Base-by-base conservation (phyloP, 2,113 vertebrate genomes). In the Pseudolaguvia tuberculata region DNA sequence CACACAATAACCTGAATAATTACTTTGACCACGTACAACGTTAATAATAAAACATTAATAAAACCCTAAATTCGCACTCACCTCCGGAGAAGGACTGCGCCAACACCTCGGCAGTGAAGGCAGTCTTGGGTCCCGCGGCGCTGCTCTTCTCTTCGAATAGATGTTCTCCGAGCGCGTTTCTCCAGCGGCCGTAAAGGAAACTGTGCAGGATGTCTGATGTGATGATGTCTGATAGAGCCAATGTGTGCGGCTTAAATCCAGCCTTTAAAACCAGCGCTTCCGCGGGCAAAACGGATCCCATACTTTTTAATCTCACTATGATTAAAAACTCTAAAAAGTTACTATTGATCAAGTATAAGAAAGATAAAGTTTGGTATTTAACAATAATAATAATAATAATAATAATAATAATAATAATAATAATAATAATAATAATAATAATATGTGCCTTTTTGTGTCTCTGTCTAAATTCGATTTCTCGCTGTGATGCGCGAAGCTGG, bases 141-240 rank as follows among this genome's bases (percentile, higher is more conserved):
- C 81, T 89, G 75, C 81, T 89, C 88, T 92, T 93, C 85, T 96
- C 95, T 83, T 98, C 94, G 76, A 95, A 91, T 81, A 93, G 92
- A 85, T 95, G 94, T 80, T 98, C 96, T 0, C 94, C 94, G 75
- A 98, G 89, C 70, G 95, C 96, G 89, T 95, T 97, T 81, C 96
- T 91, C 96, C 96, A 98, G 78, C 96, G 92, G 75, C 96, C 96
- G 87, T 98, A 98, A 77, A 98, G 90, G 84, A 98, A 98, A 85
- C 96, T 98, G 93, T 98, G 96, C 63, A 98, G 93, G 88, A 98
- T 95, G 88, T 98, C 96, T 66, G 96, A 98, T 73, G 96, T 98
- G 92, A 98, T 98, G 88, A 97, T 92, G 88, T 98, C 96, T 12
- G 96, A 92, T 83, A 98, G 89, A 12, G 93, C 93, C 21, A 96